Evolutionary conservation across 2,113 vertebrate species (phyloP).

Genomic region (Dendrocopos noguchii): DNA sequence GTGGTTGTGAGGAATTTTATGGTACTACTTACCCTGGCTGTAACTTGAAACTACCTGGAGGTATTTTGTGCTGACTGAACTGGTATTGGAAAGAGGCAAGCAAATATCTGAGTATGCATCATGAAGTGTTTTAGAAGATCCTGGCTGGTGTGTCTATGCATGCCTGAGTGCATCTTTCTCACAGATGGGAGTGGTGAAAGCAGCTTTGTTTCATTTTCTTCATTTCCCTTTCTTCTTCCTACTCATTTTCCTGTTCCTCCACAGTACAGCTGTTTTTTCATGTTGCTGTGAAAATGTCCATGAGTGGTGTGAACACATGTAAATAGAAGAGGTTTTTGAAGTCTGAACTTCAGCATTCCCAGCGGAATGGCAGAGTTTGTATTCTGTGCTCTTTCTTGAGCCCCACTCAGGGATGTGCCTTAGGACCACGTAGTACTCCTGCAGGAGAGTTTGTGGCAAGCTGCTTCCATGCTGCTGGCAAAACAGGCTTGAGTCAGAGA

Average conservation of each 20-base stretch:
- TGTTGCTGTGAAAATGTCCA: background rate
- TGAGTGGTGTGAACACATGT: background rate
- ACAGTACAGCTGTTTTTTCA: background rate
- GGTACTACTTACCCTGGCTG: background rate
- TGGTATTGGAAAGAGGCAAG: background rate
- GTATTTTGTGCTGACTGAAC: background rate
- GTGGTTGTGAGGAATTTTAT: constrained; percentile 49
- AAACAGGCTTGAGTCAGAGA: background rate
- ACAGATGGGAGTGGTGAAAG: background rate
- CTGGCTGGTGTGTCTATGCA: background rate
- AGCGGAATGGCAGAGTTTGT: background rate
- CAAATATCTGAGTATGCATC: background rate
- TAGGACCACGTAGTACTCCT: background rate
- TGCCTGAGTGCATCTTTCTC: background rate
- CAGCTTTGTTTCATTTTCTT: background rate
- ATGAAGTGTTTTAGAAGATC: background rate
- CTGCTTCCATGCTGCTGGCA: background rate
- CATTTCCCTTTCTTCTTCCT: constrained; percentile 24
- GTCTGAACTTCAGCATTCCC: background rate
- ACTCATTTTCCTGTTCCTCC: background rate
- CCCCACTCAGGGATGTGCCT: background rate
- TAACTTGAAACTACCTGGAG: constrained; percentile 39
- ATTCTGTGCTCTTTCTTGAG: background rate
- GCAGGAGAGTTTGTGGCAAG: background rate
- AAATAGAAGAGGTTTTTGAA: background rate